Evolutionary conservation across 1,140 invertebrate genomes (phyloP).

Genomic region (Harpegnathos saltator): DNA sequence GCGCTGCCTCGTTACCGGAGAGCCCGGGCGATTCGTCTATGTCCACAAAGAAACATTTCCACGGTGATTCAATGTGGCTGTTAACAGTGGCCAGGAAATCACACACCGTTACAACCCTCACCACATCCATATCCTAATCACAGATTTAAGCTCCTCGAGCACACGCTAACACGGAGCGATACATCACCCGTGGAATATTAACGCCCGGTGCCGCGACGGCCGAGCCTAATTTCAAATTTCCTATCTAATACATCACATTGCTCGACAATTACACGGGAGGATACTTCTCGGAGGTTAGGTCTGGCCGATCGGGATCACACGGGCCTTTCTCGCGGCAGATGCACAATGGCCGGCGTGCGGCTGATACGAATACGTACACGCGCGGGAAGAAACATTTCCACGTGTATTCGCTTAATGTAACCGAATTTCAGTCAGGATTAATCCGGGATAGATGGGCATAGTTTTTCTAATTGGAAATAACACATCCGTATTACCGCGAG

Average conservation of each 20-base stretch:
- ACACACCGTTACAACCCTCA: conserved; percentile 58
- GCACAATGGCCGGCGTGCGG: too few relatives aligned
- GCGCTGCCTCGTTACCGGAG: conserved; percentile 57
- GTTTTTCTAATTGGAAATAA: too few relatives aligned
- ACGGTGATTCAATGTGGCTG: conserved; percentile 55
- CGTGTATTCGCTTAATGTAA: too few relatives aligned
- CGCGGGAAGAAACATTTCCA: too few relatives aligned
- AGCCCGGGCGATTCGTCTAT: conserved; percentile 52
- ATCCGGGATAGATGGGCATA: too few relatives aligned
- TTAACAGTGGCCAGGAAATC: conserved; percentile 59
- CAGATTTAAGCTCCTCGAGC: conserved; percentile 55
- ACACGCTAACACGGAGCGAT: conserved; percentile 35
- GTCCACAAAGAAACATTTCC: conserved; percentile 60
- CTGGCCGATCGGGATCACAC: neutral
- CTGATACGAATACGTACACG: too few relatives aligned
- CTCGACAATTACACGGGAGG: neutral
- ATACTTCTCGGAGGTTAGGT: conserved; percentile 2
- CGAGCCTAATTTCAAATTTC: conserved; percentile 46
- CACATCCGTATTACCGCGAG: too few relatives aligned
- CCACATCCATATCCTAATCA: conserved; percentile 58
- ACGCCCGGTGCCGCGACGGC: conserved; percentile 28
- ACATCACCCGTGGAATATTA: conserved; percentile 51
- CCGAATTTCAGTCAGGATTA: too few relatives aligned
- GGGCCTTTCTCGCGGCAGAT: too few relatives aligned
- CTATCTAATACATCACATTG: conserved; percentile 45